A percentile compares a stretch with the other conserved stretches of the same genome.
These are phyloP conservation scores for Aythya fuligula DNA, from an alignment of 2,797 vertebrate species.

Conservation along the genomic window DNA sequence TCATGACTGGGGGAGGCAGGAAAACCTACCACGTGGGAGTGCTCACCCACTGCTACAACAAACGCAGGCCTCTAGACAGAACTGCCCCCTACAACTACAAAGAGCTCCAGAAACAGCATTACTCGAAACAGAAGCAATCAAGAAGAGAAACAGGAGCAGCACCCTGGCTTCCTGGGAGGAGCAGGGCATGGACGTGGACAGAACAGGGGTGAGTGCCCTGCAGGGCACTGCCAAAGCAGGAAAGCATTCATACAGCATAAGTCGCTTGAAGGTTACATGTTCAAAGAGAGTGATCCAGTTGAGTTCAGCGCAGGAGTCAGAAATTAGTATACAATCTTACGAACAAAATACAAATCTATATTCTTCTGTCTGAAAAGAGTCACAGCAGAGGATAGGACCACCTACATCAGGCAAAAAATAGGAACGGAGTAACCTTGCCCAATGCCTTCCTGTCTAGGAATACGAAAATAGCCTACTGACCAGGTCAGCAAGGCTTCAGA, in stretches of 20 bases:
- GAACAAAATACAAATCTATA: background rate
- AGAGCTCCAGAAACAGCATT: background rate
- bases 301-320: background rate
- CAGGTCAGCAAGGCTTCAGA: background rate
- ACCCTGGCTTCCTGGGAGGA: background rate
- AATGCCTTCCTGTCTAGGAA: background rate
- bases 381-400: background rate
- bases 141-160: background rate
- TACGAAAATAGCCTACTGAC: background rate
- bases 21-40: background rate
- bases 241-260: background rate
- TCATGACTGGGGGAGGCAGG: background rate
- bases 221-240: background rate
- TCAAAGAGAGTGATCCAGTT: background rate
- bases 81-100: background rate
- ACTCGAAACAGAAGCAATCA: background rate
- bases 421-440: background rate
- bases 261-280: background rate
- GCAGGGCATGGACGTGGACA: rapidly evolving
- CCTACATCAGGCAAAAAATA: background rate
- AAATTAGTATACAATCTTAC: background rate
- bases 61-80: background rate
- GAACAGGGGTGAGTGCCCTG: background rate
- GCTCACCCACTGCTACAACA: background rate
- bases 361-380: background rate